Percentiles rank a stretch among this genome's conserved stretches.
Conservation (phyloP, 2,888 invertebrate species). For the Penaeus monodon region DNA sequence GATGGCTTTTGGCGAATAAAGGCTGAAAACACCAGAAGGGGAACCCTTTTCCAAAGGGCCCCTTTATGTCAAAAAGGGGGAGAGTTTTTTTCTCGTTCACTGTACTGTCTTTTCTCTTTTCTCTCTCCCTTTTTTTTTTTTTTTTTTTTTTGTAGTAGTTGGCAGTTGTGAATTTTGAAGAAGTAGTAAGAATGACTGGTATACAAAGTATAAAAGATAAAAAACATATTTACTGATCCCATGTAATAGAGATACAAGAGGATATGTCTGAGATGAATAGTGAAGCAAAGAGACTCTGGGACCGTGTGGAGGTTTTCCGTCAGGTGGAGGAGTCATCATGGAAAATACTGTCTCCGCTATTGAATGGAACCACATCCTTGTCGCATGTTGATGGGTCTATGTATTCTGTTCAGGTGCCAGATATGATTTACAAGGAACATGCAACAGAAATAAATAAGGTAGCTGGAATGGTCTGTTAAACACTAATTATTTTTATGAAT, state of each 20-base stretch:
- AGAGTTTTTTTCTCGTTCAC: not conserved
- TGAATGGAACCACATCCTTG: slow-evolving; percentile 39
- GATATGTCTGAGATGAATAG: slow-evolving; percentile 35
- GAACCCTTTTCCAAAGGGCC: not conserved
- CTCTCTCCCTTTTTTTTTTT: not conserved
- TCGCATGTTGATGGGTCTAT: slow-evolving; percentile 44
- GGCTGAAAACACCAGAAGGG: slow-evolving; percentile 21
- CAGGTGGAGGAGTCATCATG: slow-evolving; percentile 34
- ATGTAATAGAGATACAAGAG: slow-evolving; percentile 5
- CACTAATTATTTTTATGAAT: no score
- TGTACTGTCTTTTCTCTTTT: not conserved
- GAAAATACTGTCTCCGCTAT: slow-evolving; percentile 31
- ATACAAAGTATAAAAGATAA: not conserved
- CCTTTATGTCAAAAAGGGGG: slow-evolving; percentile 6
- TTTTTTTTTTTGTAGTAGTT: not conserved
- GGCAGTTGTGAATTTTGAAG: not conserved
- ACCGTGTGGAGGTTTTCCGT: slow-evolving; percentile 14
- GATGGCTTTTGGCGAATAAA: not conserved
- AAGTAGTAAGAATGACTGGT: not conserved
- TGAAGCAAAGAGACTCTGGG: slow-evolving; percentile 19
- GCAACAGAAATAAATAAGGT: slow-evolving; percentile 46
- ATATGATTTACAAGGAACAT: slow-evolving; percentile 43
- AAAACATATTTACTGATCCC: not conserved
- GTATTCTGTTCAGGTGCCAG: slow-evolving; percentile 36
- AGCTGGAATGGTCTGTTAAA: not conserved